A percentile compares a stretch with the other conserved stretches of the same genome.
Conservation (phyloP, 2,797 vertebrate genomes). For the Sebastes diaconus region DNA sequence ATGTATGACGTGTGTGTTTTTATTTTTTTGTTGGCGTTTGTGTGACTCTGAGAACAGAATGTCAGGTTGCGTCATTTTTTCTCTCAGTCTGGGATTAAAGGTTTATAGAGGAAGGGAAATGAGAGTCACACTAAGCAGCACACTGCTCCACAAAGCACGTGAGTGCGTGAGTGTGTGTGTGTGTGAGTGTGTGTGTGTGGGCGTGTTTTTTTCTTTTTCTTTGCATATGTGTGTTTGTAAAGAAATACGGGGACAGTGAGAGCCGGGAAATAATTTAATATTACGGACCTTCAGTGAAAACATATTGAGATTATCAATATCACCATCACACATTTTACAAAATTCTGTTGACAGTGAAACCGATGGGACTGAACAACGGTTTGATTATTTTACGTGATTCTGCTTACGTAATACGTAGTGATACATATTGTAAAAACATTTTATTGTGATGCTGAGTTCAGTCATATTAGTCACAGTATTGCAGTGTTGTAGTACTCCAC, state of each 20-base stretch:
- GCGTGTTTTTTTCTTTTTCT: not conserved
- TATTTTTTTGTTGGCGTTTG: not conserved
- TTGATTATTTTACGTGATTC: not conserved
- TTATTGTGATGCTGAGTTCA: not conserved
- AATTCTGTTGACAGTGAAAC: not conserved
- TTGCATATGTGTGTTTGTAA: not conserved
- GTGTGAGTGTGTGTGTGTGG: not conserved
- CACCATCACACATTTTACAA: not conserved
- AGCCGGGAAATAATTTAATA: not conserved
- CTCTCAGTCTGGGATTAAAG: constrained; percentile 69
- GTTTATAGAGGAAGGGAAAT: constrained; percentile 69
- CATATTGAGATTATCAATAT: not conserved
- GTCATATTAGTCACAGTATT: not conserved
- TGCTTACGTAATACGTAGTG: not conserved
- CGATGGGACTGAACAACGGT: not conserved
- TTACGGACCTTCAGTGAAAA: not conserved
- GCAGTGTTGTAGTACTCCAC: too few species aligned
- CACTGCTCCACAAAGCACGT: constrained; percentile 33
- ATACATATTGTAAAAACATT: not conserved
- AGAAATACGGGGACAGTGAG: not conserved
- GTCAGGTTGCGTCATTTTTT: constrained; percentile 64
- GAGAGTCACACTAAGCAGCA: constrained; percentile 66
- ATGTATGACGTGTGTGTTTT: not conserved
- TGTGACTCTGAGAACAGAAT: constrained; percentile 60
- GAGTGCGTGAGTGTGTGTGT: constrained; percentile 1